Base-by-base conservation (phyloP, 1,140 invertebrate genomes). In the Phocides pigmalion region DNA sequence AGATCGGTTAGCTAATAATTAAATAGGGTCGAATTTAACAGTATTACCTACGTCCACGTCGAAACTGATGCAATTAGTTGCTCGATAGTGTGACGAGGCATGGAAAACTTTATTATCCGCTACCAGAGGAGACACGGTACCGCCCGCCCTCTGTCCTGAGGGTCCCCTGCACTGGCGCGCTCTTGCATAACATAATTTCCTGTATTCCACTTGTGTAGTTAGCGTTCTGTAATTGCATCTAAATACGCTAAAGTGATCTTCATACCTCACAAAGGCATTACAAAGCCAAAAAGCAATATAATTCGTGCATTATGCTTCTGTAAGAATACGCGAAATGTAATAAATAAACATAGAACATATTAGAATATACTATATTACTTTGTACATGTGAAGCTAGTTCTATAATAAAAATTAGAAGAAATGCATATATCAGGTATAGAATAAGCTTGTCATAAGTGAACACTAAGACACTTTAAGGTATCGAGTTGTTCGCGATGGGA, bases 171-270 rank as follows among this genome's bases (percentile, higher is more conserved):
- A n/a, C 12, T 15, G 35, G 37, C 15, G 62, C 79, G 68, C 51
- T 76, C 51, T 81, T 74, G 75, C 82, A 76, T 77, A 72, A 80
- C 81, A 72, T 70, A 51, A 62, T 69, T 79, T 84, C 75, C 75
- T 80, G 73, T 78, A 56, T 37, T 28, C n/a, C 37, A 54, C 62
- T 59, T 50, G 47, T 50, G 47, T 28, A 32, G 47, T 50, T 50
- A 16, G 12, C 22, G 28, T 50, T 32, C 28, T 32, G 22, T 50
- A 50, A 50, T 41, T 14, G 11, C 39, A 8, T n/a, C 46, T 0
- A 47, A 50, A 20, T 51, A 39, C n/a, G 11, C 14, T 19, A 39
- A 49, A 44, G 20, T 56, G 14, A 41, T 32, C 50, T 39, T 61
- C 41, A 41, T 50, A 32, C 6, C 28, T 17, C 22, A 49, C 14